Base-by-base conservation (phyloP, 2,888 invertebrate genomes). In the Noctua comes region DNA sequence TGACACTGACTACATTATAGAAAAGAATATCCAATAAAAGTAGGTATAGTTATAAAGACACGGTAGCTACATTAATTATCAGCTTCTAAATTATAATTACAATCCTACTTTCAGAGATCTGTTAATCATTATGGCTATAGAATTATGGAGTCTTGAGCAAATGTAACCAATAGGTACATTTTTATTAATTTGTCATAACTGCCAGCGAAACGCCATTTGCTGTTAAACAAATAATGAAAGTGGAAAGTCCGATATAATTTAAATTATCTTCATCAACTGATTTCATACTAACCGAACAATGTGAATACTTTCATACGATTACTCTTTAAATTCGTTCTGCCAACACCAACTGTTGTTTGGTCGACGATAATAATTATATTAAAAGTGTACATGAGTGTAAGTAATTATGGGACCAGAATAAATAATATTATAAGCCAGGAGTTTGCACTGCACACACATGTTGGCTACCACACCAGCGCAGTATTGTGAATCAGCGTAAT, bases 301-400 rank as follows among this genome's bases (percentile, higher is more conserved):
- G 48, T 40, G 57, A 69, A 82, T 43, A 54, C 27, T 27, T 68
- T 68, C 59, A 82, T 65, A 76, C 65, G 46, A 82, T 76, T 54
- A 76, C 76, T 76, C 69, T 82, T 82, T 82, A 72, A 72, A 59
- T 69, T 76, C 51, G 69, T 73, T 66, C 43, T 70, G 73, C 57
- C 82, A 77, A 70, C 77, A 73, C 40, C 86, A 85, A 64, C 76
- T 68, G 86, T 48, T 86, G 70, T 82, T 81, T 76, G 86, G 62
- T n/a, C 62, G 21, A 27, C 74, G 31, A 73, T 36, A 76, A 46
- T 82, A 70, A 85, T 85, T 83, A 51, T 73, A 57, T 70, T 73
- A 24, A 82, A 83, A 73, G 1, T 82, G 24, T 46, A 43, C 62
- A 48, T 36, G 31, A 48, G 16, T 48, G 18, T 68, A 68, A 69